These are phyloP conservation scores for Patella vulgata DNA, from an alignment of 1,140 invertebrate species.

Conservation along the genomic window DNA sequence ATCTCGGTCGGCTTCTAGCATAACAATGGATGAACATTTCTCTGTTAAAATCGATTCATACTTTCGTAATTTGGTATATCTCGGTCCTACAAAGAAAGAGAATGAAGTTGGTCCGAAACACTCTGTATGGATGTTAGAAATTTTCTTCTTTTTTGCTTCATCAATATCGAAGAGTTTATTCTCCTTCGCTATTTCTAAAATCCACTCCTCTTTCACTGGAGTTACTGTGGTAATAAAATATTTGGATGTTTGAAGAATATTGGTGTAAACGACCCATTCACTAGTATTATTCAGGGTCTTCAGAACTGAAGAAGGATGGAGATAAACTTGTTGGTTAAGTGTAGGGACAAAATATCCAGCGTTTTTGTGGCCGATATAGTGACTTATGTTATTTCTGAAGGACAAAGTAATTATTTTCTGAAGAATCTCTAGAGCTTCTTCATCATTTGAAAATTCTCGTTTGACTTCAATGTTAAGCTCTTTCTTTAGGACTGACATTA, in stretches of 20 bases:
- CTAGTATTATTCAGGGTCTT: conserved; percentile 32
- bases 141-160: conserved; percentile 16
- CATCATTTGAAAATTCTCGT: not conserved
- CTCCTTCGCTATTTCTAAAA: conserved; percentile 29
- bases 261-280: conserved; percentile 49
- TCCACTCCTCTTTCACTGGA: conserved; percentile 36
- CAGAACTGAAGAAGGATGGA: conserved; percentile 55
- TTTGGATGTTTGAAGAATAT: conserved; percentile 46
- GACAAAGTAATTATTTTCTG: conserved; percentile 23
- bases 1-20: conserved; percentile 43
- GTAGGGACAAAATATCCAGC: conserved; percentile 45
- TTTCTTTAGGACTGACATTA: conserved; percentile 11
- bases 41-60: conserved; percentile 30
- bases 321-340: conserved; percentile 35
- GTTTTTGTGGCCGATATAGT: conserved; percentile 46
- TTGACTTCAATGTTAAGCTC: conserved; percentile 12
- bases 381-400: conserved; percentile 35
- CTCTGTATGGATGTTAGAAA: conserved; percentile 29
- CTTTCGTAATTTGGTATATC: conserved; percentile 33
- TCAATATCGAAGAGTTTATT: conserved; percentile 32
- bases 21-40: conserved; percentile 18
- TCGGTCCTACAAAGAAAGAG: conserved; percentile 41
- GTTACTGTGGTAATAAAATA: conserved; percentile 54
- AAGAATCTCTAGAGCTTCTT: conserved; percentile 2
- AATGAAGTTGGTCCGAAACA: conserved; percentile 37